A percentile compares a stretch with the other conserved stretches of the same genome.
These are phyloP conservation scores for Microplitis deprimator DNA, from an alignment of 2,888 invertebrate species.

Conservation along the genomic window DNA sequence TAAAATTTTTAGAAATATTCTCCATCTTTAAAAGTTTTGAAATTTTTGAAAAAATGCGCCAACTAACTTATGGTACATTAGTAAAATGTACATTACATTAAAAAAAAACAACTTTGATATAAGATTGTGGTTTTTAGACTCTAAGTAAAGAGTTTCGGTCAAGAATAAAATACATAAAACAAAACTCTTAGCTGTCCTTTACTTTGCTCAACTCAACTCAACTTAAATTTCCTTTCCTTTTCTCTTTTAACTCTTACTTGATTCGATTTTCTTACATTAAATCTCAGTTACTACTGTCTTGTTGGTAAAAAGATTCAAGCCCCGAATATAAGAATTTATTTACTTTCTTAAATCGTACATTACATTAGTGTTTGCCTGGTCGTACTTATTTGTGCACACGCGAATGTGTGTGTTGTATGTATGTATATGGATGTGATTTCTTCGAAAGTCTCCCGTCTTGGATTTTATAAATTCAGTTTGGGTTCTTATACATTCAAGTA, in stretches of 20 bases:
- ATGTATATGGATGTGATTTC: slow-evolving; percentile 29
- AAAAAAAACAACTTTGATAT: not conserved
- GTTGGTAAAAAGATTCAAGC: not conserved
- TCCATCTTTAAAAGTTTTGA: too few relatives aligned
- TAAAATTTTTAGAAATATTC: too few relatives aligned
- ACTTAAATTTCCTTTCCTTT: not conserved
- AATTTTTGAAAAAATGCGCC: too few relatives aligned
- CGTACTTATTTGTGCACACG: not conserved
- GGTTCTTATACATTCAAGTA: not conserved
- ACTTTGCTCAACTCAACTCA: not conserved
- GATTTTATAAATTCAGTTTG: not conserved
- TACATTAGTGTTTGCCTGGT: not conserved
- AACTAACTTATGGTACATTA: too few relatives aligned
- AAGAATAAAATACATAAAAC: not conserved
- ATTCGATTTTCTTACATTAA: not conserved
- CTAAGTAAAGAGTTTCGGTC: not conserved
- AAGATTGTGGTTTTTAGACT: not conserved
- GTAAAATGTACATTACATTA: not conserved
- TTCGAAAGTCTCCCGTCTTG: slow-evolving; percentile 41
- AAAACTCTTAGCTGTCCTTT: not conserved
- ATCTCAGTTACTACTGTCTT: not conserved
- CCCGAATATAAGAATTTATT: slow-evolving; percentile 30
- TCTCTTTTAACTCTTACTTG: not conserved
- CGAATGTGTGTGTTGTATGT: not conserved
- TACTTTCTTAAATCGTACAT: slow-evolving; percentile 30